Evolutionary conservation across 2,797 vertebrate species (phyloP).

Genomic region (Gambusia yucatana): DNA sequence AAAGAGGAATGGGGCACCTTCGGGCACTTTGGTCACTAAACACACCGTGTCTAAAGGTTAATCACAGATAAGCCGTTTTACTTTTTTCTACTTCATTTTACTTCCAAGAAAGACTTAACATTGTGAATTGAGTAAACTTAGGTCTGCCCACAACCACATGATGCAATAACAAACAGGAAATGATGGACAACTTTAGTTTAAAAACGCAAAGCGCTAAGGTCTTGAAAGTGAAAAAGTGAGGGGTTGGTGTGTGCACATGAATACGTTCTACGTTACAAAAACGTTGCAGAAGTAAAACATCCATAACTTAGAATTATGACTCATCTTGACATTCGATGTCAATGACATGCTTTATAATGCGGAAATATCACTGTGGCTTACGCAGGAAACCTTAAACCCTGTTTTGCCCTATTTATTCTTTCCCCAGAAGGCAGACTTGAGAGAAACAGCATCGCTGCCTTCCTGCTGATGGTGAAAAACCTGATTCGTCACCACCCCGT

Average conservation of each 20-base stretch:
- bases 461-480: slow-evolving; percentile 95
- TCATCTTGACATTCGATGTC: slow-evolving; percentile 42
- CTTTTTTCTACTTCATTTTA: not conserved
- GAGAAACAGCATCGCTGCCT: slow-evolving; percentile 91
- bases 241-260: not conserved
- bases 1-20: not conserved
- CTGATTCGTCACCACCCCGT: slow-evolving; percentile 86
- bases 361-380: slow-evolving; percentile 29
- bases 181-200: slow-evolving; percentile 5
- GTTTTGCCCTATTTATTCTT: slow-evolving; percentile 38
- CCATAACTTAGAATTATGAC: slow-evolving; percentile 19
- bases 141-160: slow-evolving; percentile 1
- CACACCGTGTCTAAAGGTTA: not conserved
- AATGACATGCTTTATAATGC: slow-evolving; percentile 42
- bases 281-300: slow-evolving; percentile 2
- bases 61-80: not conserved
- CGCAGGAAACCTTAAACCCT: slow-evolving; percentile 48
- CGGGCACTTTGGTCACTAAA: not conserved
- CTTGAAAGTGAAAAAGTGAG: slow-evolving; percentile 11
- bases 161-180: slow-evolving; percentile 37
- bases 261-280: not conserved
- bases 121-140: slow-evolving; percentile 17
- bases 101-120: slow-evolving; percentile 3
- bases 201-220: slow-evolving; percentile 8
- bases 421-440: slow-evolving; percentile 89